Percentiles rank a stretch among this genome's conserved stretches.
These are phyloP conservation scores for Pentamera pediparva DNA, from an alignment of 53 echinoderm and acorn worm genomes.

Conservation along the genomic window DNA sequence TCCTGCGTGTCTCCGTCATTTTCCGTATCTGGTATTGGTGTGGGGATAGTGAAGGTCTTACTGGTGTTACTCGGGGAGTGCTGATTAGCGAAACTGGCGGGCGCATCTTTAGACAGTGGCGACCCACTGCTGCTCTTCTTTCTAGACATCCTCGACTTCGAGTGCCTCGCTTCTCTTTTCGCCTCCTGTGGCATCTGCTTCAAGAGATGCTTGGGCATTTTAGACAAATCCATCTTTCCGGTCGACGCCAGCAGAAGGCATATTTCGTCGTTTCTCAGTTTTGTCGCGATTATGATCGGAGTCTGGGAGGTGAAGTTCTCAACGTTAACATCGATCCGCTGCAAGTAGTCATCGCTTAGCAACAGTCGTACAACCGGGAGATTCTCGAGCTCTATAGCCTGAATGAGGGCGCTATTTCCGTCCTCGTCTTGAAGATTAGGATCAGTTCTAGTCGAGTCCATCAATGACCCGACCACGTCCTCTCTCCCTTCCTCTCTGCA, in stretches of 20 bases:
- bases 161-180: no score
- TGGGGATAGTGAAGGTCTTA: no score
- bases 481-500: constrained; percentile 59
- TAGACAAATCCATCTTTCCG: constrained; percentile 41
- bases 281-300: constrained; percentile 73
- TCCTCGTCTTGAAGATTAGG: constrained; percentile 72
- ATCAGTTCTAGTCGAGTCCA: constrained; percentile 46
- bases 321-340: constrained; percentile 42
- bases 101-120: no score
- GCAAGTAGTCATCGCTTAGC: constrained; percentile 23
- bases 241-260: constrained; percentile 63
- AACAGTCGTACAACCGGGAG: constrained; percentile 50
- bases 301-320: constrained; percentile 56
- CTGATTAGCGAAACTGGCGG: no score
- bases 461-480: constrained; percentile 48
- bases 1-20: no score
- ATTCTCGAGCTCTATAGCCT: constrained; percentile 79
- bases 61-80: no score
- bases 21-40: no score
- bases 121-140: no score
- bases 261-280: constrained; percentile 73
- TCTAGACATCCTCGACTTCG: no score
- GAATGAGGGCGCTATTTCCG: constrained; percentile 82
- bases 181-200: constrained; percentile 67
- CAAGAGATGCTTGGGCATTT: constrained; percentile 52